Evolutionary conservation across 2,888 invertebrate species (phyloP), one percentile per base, ranked within the genome.

Genomic region (Acrobasis repandana): DNA sequence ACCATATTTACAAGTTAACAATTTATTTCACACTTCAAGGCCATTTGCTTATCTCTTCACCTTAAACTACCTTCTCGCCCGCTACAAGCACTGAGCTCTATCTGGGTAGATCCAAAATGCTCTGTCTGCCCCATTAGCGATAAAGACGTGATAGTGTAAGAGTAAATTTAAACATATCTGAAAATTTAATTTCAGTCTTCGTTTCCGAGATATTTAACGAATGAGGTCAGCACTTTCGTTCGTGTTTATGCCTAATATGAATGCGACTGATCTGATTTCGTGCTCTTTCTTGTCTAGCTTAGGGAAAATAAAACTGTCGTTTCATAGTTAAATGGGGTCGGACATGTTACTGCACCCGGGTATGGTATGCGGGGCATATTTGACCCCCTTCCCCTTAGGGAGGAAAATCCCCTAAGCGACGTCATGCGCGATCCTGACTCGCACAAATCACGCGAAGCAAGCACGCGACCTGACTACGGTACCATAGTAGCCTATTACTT

Each of bases 381-480:
- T 81, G 82, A 79, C 83, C 84, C 84, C 87, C 83, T 83, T 83
- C 86, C 81, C 73, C 73, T 60, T 38, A 57, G 72, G 76, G 76
- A 81, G 83, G 79, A 73, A 77, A 75, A 81, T 77, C 80, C 82
- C 86, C 86, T 77, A 73, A 79, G 80, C 81, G 74, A 83, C 88
- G 88, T 89, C 88, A 90, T 89, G 86, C 88, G 86, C 86, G 79
- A 85, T 84, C 83, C 80, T 80, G 77, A 80, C 79, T 78, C 79
- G 75, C 81, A 88, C 89, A 88, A 89, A 91, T 89, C 91, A 91
- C 91, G 90, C 90, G 77, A 90, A 76, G 75, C 71, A 65, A 75
- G 73, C 90, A 90, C 89, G 90, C 89, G 80, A 90, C 73, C 77
- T 70, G 59, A 15, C 58, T 63, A 63, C 68, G 59, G 72, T 77